phyloP scores from a whole-genome alignment of 1,140 invertebrate genomes.

The Solenopsis invicta region DNA sequence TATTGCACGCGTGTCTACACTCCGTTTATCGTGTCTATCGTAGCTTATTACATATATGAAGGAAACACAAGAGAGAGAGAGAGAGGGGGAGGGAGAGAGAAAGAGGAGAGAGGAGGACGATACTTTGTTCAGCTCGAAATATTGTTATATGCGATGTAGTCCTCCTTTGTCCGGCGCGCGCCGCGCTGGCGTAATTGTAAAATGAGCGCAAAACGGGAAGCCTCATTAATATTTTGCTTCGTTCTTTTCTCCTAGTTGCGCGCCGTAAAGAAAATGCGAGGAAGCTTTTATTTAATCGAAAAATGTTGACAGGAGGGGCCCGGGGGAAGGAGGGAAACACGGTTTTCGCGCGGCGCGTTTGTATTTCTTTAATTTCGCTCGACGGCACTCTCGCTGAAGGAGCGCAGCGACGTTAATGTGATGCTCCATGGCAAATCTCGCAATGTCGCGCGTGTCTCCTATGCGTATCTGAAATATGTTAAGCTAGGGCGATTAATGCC shows the following conservation, averaged over 20 bases:
- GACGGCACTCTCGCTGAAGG: neutral
- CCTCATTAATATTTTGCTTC: slow-evolving; percentile 37
- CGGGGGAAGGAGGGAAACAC: neutral
- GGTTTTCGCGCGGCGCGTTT: neutral
- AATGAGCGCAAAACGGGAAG: slow-evolving; percentile 3
- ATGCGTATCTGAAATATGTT: neutral
- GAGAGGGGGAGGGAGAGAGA: neutral
- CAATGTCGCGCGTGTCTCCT: neutral
- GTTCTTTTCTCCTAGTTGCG: neutral
- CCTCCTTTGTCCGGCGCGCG: neutral
- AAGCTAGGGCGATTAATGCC: neutral
- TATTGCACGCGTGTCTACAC: slow-evolving; percentile 40
- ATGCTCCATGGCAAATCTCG: neutral
- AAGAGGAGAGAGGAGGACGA: neutral
- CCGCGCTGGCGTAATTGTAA: neutral
- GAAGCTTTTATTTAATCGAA: slow-evolving; percentile 6
- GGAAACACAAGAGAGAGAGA: neutral
- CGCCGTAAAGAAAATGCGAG: neutral
- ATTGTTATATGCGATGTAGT: slow-evolving; percentile 45
- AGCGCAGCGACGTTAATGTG: neutral
- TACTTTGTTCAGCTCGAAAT: slow-evolving; percentile 36
- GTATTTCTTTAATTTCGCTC: slow-evolving; percentile 19
- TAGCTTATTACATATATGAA: slow-evolving; percentile 23
- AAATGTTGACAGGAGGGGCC: neutral
- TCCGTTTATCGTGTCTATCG: slow-evolving; percentile 10